Conservation (phyloP, 2,113 vertebrate genomes). For the Sceloporus undulatus region DNA sequence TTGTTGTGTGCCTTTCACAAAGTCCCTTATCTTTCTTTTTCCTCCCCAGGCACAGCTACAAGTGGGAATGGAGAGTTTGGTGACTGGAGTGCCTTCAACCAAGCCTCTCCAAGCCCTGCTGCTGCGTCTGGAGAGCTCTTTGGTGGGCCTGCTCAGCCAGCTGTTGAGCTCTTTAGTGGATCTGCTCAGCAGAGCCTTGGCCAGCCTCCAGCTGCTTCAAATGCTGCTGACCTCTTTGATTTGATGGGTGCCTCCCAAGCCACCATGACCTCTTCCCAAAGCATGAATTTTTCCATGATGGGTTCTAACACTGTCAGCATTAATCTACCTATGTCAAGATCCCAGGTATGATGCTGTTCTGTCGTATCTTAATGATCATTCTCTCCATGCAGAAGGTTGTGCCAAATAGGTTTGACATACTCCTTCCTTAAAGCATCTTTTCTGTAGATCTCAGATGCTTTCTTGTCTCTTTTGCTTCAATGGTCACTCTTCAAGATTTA, state of each 20-base stretch:
- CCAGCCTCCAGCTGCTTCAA: conserved; percentile 73
- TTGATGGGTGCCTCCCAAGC: conserved; percentile 89
- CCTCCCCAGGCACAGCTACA: conserved; percentile 74
- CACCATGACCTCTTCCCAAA: conserved; percentile 90
- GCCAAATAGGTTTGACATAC: conserved; percentile 20
- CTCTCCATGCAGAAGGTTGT: conserved; percentile 7
- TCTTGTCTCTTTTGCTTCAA: conserved; percentile 8
- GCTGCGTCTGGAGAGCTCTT: conserved; percentile 76
- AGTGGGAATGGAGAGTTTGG: conserved; percentile 93
- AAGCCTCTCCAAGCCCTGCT: conserved; percentile 79
- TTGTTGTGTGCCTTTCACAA: conserved; percentile 62
- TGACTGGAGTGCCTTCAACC: conserved; percentile 95
- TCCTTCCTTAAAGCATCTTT: conserved; percentile 18
- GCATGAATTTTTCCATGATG: conserved; percentile 94
- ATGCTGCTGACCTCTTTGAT: conserved; percentile 89
- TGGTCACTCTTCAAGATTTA: not conserved
- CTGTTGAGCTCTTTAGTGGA: conserved; percentile 66
- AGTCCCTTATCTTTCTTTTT: conserved; percentile 55
- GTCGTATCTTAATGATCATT: conserved; percentile 2
- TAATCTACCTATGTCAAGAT: conserved; percentile 87
- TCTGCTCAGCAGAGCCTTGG: conserved; percentile 62
- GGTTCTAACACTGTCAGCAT: conserved; percentile 81
- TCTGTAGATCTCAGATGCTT: not conserved
- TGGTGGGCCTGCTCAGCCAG: conserved; percentile 72
- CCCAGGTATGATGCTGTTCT: conserved; percentile 81